Evolutionary conservation across 2,797 vertebrate genomes (phyloP).

Genomic region (Pachyuromys duprasi): DNA sequence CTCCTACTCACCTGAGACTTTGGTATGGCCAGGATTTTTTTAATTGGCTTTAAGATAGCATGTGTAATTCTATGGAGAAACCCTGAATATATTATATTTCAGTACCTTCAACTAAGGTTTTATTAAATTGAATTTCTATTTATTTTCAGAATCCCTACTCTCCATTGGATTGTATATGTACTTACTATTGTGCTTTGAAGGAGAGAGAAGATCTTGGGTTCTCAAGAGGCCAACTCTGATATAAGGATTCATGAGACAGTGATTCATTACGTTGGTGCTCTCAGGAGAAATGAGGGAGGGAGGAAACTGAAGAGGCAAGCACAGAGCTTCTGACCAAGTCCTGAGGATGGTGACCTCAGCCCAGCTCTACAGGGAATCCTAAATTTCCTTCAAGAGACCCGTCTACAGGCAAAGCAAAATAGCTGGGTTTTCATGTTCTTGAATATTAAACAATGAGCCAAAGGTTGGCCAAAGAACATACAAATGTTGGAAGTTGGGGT

Average conservation of each 20-base stretch:
- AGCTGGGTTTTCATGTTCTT: neutral
- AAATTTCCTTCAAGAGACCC: neutral
- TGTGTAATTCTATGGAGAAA: constrained; percentile 51
- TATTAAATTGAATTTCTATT: constrained; percentile 69
- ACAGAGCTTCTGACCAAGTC: neutral
- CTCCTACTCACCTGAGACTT: constrained; percentile 45
- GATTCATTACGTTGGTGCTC: constrained; percentile 59
- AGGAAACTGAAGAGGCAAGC: neutral
- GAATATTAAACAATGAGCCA: neutral
- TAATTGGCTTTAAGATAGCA: constrained; percentile 62
- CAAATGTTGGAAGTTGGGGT: neutral
- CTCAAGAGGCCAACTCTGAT: constrained; percentile 60
- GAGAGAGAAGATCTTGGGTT: constrained; percentile 45
- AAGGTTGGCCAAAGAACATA: neutral
- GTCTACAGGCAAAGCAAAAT: neutral
- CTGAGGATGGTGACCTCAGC: neutral
- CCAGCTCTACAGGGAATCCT: neutral
- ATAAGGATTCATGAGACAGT: constrained; percentile 40
- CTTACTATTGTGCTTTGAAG: constrained; percentile 50
- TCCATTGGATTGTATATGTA: constrained; percentile 62
- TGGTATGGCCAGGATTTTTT: constrained; percentile 48
- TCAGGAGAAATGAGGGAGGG: neutral
- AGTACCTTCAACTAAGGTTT: constrained; percentile 58
- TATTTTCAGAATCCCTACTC: constrained; percentile 44
- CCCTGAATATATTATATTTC: constrained; percentile 49